Conservation (phyloP, 1,140 invertebrate genomes). For the Propsilocerus akamusi region DNA sequence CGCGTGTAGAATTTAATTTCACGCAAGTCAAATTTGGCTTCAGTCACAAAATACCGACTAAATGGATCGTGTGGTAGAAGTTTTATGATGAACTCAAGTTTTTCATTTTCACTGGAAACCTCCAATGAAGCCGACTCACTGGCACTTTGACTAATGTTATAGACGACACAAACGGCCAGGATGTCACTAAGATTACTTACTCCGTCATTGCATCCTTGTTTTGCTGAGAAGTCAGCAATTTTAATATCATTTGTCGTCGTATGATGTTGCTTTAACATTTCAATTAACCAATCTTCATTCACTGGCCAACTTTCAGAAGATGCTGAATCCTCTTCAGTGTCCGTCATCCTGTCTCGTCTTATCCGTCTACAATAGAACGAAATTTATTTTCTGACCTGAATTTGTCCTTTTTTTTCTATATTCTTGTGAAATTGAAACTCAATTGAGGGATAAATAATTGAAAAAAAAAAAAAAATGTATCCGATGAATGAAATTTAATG, state of each 20-base stretch:
- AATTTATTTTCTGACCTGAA: no score
- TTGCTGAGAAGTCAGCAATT: background rate
- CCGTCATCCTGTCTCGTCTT: constrained; percentile 23
- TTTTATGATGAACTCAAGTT: constrained; percentile 42
- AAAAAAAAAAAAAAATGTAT: no score
- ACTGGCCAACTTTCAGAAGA: constrained; percentile 29
- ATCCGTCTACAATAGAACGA: background rate
- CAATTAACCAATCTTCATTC: constrained; percentile 35
- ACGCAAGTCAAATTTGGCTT: constrained; percentile 61
- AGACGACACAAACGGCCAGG: constrained; percentile 33
- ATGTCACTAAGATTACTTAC: constrained; percentile 42
- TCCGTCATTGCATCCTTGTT: constrained; percentile 11
- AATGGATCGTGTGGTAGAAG: constrained; percentile 54
- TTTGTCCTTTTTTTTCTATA: no score
- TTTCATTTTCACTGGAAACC: background rate
- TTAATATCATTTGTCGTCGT: constrained; percentile 7
- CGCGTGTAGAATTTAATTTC: constrained; percentile 70
- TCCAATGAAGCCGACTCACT: constrained; percentile 12
- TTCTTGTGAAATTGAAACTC: no score
- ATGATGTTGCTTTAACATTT: constrained; percentile 30
- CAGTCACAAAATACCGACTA: constrained; percentile 53
- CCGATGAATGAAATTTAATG: no score
- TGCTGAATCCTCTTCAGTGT: constrained; percentile 28
- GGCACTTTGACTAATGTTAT: constrained; percentile 15
- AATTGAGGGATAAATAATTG: no score